Base-by-base conservation (phyloP, 2,888 invertebrate genomes). In the Brenthis ino region DNA sequence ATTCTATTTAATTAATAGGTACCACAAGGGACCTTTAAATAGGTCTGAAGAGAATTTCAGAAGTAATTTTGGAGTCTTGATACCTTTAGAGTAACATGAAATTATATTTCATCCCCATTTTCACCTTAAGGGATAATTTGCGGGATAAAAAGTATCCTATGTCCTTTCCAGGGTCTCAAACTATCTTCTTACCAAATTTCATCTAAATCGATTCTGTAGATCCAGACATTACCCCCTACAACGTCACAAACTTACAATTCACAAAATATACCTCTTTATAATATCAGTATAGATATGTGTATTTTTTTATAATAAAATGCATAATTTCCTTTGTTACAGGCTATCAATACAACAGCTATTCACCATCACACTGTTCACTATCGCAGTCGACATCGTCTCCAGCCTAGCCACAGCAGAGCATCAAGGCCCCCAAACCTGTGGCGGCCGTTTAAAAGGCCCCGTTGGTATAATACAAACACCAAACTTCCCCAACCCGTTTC, bases 401-500 rank as follows among this genome's bases (percentile, higher is more conserved):
- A 79, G 87, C 4, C 87, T 89, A 65, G 74, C 72, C 11, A 80
- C 82, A 75, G 81, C 79, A 14, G 91, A 91, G 70, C 88, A 88
- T 73, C 87, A 87, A 68, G 87, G 88, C 2, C 89, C 89, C 3
- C 88, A 91, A 71, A 83, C 86, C 56, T 97, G 97, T 79, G 96
- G 96, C 2, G 96, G 95, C 13, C 93, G 94, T 24, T 87, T 96
- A 58, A 95, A 94, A 57, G 94, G 94, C 6, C 93, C 94, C 5
- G 93, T 94, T 57, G 97, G 98, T 53, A 88, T 95, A 65, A 95
- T 98, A 61, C 95, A 96, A 73, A 97, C 97, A 14, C 98, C 98
- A 0, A 95, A 96, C 82, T 98, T 98, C 82, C 98, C 98, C 0
- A 93, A 94, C 70, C 94, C 95, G 33, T 98, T 98, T 85, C 93